phyloP scores from a whole-genome alignment of 2,113 vertebrate species.

The Pteruthius melanotis region DNA sequence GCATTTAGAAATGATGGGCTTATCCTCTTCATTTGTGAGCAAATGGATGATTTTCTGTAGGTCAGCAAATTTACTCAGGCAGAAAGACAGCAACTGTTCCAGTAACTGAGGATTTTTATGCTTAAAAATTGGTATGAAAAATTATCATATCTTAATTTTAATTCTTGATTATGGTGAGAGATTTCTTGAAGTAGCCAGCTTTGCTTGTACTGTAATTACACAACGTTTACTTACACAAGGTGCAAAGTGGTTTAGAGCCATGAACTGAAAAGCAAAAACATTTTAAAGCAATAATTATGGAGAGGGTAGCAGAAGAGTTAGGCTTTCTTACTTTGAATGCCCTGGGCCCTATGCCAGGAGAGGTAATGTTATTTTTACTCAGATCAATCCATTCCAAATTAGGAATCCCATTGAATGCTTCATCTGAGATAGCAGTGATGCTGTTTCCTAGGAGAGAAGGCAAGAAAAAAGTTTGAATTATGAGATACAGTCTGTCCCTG shows the following conservation, averaged over 20 bases:
- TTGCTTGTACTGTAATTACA: not conserved
- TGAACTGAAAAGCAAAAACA: not conserved
- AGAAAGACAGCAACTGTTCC: not conserved
- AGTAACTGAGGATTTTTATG: not conserved
- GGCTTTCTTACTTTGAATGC: slow-evolving; percentile 85
- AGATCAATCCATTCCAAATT: slow-evolving; percentile 95
- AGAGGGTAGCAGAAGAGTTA: not conserved
- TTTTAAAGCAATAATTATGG: not conserved
- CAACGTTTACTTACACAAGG: not conserved
- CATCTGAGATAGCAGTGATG: slow-evolving; percentile 85
- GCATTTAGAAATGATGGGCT: not conserved
- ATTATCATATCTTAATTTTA: not conserved
- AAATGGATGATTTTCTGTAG: not conserved
- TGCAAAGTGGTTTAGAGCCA: not conserved
- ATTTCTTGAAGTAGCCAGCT: not conserved
- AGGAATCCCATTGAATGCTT: slow-evolving; percentile 89
- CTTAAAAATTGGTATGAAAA: not conserved
- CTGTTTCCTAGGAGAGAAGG: slow-evolving; percentile 79
- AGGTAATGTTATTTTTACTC: slow-evolving; percentile 88
- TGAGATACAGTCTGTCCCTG: not conserved
- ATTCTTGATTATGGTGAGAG: not conserved
- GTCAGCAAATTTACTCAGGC: not conserved
- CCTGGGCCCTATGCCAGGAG: slow-evolving; percentile 75
- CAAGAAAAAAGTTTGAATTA: not conserved
- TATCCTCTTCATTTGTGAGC: not conserved